Conservation (phyloP, 2,797 vertebrate species). For the Anguilla anguilla region DNA sequence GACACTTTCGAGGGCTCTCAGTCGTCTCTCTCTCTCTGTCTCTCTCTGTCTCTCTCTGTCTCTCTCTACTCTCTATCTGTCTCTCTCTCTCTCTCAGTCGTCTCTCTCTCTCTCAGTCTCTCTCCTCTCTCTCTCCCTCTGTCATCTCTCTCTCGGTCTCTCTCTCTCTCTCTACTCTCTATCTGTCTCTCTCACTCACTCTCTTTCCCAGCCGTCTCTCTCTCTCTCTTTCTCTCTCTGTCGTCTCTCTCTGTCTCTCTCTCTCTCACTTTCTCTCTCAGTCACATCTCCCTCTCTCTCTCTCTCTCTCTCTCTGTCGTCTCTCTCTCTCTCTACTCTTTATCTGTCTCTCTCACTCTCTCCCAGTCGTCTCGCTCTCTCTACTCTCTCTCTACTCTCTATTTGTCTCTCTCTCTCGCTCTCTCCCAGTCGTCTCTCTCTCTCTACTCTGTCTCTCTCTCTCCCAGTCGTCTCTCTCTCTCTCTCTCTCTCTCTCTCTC, state of each 20-base stretch:
- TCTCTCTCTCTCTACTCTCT: not conserved
- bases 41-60: not conserved
- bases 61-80: not conserved
- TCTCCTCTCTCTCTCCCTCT: not conserved
- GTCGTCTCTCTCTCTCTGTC: not conserved
- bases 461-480: not conserved
- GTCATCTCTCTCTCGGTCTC: not conserved
- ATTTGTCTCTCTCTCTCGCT: not conserved
- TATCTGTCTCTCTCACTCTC: too few species aligned
- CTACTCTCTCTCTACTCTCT: not conserved
- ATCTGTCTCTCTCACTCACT: not conserved
- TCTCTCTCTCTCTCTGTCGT: too few species aligned
- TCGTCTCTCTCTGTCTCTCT: not conserved
- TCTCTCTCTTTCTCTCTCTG: too few species aligned
- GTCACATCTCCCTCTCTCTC: too few species aligned
- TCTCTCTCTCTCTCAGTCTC: too few species aligned
- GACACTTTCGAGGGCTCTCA: slow-evolving; percentile 20
- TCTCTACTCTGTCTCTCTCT: not conserved
- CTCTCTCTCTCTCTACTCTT: too few species aligned
- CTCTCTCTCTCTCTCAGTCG: not conserved
- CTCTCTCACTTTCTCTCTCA: too few species aligned
- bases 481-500: too few species aligned
- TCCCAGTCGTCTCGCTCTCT: not conserved
- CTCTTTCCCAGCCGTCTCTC: too few species aligned
- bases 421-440: not conserved